Evolutionary conservation across 2,888 invertebrate species (phyloP).

Genomic region (Ophioninae sp.): DNA sequence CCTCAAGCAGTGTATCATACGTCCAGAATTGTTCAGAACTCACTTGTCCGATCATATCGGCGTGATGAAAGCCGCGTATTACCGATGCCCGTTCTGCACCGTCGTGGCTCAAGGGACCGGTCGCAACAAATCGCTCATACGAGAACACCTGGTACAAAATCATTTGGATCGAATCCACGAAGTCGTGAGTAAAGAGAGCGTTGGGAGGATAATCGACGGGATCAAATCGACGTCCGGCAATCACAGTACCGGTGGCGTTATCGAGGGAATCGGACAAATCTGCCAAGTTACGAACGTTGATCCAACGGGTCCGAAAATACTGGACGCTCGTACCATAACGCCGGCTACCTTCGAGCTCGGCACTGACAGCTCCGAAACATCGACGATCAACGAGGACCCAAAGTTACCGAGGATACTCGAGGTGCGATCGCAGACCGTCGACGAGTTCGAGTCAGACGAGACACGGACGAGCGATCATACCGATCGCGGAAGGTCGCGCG

Average conservation of each 20-base stretch:
- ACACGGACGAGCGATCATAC: neutral
- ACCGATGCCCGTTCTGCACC: slow-evolving; percentile 73
- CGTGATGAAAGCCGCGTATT: slow-evolving; percentile 67
- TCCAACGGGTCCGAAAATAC: slow-evolving; percentile 68
- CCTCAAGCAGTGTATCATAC: slow-evolving; percentile 67
- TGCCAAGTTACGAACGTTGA: slow-evolving; percentile 34
- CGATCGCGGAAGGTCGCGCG: slow-evolving; percentile 29
- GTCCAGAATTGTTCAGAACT: slow-evolving; percentile 68
- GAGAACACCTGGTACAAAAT: slow-evolving; percentile 67
- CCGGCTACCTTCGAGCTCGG: slow-evolving; percentile 71
- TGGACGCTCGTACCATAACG: slow-evolving; percentile 72
- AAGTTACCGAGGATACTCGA: slow-evolving; percentile 66
- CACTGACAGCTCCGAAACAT: slow-evolving; percentile 49
- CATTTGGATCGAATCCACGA: slow-evolving; percentile 66
- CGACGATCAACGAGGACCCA: slow-evolving; percentile 1
- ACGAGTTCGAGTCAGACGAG: slow-evolving; percentile 26
- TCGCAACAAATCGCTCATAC: slow-evolving; percentile 59
- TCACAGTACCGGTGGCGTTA: neutral
- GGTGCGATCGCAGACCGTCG: slow-evolving; percentile 65
- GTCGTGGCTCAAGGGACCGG: slow-evolving; percentile 61
- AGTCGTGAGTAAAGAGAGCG: slow-evolving; percentile 63
- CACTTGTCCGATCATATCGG: slow-evolving; percentile 71
- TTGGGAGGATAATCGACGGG: slow-evolving; percentile 20
- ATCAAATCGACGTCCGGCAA: slow-evolving; percentile 17
- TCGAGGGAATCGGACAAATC: slow-evolving; percentile 1